Evolutionary conservation across 2,888 invertebrate species (phyloP).

Genomic region (Thereva nobilitata): DNA sequence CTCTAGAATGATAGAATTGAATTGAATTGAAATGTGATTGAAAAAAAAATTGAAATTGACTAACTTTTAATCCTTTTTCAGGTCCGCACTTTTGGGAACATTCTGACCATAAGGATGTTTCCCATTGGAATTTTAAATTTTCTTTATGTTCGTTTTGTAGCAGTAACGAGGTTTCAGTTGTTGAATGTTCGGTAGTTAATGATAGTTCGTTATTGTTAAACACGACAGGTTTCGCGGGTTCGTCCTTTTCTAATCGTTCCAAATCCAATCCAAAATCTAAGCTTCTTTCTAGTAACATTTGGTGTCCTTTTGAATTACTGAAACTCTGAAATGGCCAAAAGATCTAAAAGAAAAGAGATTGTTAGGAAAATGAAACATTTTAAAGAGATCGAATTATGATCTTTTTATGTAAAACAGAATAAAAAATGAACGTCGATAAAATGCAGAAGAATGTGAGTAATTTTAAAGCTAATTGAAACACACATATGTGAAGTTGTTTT

Average conservation of each 20-base stretch:
- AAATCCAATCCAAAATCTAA: constrained; percentile 57
- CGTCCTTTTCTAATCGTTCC: constrained; percentile 54
- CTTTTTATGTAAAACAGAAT: too few species aligned
- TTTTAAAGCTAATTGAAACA: too few species aligned
- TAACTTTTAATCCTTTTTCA: constrained; percentile 62
- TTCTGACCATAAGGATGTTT: constrained; percentile 80
- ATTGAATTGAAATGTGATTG: constrained; percentile 9
- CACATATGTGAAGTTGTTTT: too few species aligned
- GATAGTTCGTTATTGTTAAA: background rate
- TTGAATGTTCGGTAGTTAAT: background rate
- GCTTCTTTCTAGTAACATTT: constrained; percentile 63
- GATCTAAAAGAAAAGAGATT: constrained; percentile 60
- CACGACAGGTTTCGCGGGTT: constrained; percentile 46
- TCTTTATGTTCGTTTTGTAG: constrained; percentile 45
- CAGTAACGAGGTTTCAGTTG: constrained; percentile 25
- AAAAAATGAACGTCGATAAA: too few species aligned
- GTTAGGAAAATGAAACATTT: too few species aligned
- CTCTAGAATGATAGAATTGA: constrained; percentile 60
- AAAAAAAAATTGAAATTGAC: constrained; percentile 35
- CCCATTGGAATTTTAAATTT: constrained; percentile 74
- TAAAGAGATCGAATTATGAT: too few species aligned
- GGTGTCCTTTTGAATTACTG: constrained; percentile 71
- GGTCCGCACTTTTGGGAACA: constrained; percentile 85
- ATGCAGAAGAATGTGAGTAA: too few species aligned
- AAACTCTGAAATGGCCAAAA: constrained; percentile 82